Conservation (phyloP, 1,140 invertebrate genomes). For the Drosophila saltans region DNA sequence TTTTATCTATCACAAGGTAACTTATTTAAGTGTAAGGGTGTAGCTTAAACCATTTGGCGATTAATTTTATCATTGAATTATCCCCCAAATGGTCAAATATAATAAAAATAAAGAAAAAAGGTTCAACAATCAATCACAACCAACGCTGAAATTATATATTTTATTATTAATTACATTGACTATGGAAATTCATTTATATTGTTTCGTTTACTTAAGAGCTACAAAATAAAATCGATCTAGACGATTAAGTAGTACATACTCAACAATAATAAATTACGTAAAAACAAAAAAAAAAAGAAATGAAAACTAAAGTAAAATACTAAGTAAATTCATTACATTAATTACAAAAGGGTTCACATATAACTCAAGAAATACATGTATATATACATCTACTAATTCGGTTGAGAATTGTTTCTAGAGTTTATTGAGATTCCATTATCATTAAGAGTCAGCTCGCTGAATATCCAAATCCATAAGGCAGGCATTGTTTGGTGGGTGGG, state of each 20-base stretch:
- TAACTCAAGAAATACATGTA: slow-evolving; percentile 19
- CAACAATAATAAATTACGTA: slow-evolving; percentile 1
- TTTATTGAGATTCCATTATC: slow-evolving; percentile 72
- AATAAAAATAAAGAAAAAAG: not conserved
- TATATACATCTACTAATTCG: slow-evolving; percentile 41
- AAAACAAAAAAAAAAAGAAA: not conserved
- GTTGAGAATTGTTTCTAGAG: slow-evolving; percentile 55
- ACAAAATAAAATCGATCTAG: not conserved
- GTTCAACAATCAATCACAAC: slow-evolving; percentile 3
- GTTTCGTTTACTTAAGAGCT: not conserved
- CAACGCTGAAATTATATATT: not conserved
- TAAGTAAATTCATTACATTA: slow-evolving; percentile 14
- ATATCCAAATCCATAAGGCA: slow-evolving; percentile 18
- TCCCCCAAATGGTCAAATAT: not conserved
- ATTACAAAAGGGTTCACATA: not conserved
- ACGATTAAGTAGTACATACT: not conserved
- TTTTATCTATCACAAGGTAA: too few relatives aligned
- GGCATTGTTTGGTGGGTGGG: slow-evolving; percentile 31
- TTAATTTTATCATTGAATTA: not conserved
- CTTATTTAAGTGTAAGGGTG: not conserved
- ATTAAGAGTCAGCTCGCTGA: slow-evolving; percentile 75
- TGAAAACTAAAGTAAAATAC: not conserved
- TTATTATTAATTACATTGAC: slow-evolving; percentile 12
- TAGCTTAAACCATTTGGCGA: not conserved
- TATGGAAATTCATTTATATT: slow-evolving; percentile 2